These are phyloP conservation scores for Emys orbicularis DNA, from an alignment of 2,797 vertebrate species.

Conservation along the genomic window DNA sequence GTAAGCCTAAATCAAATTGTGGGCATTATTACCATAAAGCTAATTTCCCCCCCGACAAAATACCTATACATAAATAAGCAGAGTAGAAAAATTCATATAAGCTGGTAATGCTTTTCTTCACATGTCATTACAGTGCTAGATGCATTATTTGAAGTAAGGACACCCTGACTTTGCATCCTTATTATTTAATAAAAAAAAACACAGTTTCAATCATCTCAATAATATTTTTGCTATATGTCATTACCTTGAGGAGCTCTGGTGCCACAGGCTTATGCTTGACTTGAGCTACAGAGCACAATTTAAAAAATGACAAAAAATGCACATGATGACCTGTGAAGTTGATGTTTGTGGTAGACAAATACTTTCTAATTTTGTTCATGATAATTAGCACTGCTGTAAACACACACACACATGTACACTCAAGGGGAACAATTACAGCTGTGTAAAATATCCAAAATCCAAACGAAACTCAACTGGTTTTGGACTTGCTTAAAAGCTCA, in stretches of 20 bases:
- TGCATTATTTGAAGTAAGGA: neutral
- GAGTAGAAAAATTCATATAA: neutral
- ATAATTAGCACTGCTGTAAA: neutral
- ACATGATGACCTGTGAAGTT: neutral
- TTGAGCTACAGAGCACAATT: neutral
- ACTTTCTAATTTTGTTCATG: neutral
- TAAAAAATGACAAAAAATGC: neutral
- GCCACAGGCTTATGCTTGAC: neutral
- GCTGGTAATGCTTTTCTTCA: neutral
- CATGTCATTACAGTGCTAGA: neutral
- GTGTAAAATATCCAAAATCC: neutral
- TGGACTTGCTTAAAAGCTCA: neutral
- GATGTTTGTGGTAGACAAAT: neutral
- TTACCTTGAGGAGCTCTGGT: rapidly evolving
- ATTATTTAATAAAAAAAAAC: neutral
- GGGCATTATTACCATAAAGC: neutral
- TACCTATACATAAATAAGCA: neutral
- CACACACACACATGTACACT: rapidly evolving
- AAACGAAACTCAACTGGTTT: neutral
- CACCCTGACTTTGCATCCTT: neutral
- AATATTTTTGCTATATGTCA: neutral
- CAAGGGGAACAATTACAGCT: neutral
- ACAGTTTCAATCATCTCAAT: neutral
- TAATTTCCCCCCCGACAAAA: neutral
- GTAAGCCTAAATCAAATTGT: constrained; percentile 6